A percentile compares a stretch with the other conserved stretches of the same genome.
phyloP scores from a whole-genome alignment of 2,888 invertebrate genomes.

The Drosophila macrospina region DNA sequence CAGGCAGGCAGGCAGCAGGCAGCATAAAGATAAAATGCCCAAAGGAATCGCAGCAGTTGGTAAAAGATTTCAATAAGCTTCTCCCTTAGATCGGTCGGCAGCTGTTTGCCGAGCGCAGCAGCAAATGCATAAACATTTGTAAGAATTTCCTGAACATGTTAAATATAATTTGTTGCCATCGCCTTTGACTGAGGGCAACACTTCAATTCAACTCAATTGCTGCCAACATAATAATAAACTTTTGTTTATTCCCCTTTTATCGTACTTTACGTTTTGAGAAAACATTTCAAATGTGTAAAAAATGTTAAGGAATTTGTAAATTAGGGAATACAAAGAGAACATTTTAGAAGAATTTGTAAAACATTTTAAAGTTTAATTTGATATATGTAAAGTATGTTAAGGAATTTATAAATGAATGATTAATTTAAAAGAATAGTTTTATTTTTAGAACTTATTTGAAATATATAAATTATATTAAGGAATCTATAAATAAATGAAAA shows the following conservation, averaged over 20 bases:
- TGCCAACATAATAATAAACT: slow-evolving; percentile 5
- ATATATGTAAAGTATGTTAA: no score
- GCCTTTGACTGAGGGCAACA: slow-evolving; percentile 21
- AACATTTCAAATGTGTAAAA: no score
- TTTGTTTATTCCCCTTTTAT: no score
- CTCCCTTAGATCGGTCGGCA: slow-evolving; percentile 24
- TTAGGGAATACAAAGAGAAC: no score
- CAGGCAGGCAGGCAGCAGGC: slow-evolving; percentile 34
- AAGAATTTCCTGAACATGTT: slow-evolving; percentile 60
- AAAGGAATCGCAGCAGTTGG: slow-evolving; percentile 69
- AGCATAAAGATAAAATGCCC: slow-evolving; percentile 68
- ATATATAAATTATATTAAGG: no score
- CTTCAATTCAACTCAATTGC: slow-evolving; percentile 30
- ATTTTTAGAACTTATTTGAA: not conserved
- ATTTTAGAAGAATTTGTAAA: not conserved
- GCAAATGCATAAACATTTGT: slow-evolving; percentile 72
- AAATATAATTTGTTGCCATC: slow-evolving; percentile 58
- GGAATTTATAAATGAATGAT: no score
- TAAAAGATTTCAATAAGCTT: slow-evolving; percentile 75
- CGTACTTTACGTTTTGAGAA: no score
- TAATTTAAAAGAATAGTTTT: no score
- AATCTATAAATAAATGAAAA: no score
- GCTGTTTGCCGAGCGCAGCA: slow-evolving; percentile 52
- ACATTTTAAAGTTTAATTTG: not conserved
- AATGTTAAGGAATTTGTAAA: not conserved